A percentile compares a stretch with the other conserved stretches of the same genome.
Evolutionary conservation across 1,140 invertebrate species (phyloP).

Genomic region (Drosophila nannoptera): DNA sequence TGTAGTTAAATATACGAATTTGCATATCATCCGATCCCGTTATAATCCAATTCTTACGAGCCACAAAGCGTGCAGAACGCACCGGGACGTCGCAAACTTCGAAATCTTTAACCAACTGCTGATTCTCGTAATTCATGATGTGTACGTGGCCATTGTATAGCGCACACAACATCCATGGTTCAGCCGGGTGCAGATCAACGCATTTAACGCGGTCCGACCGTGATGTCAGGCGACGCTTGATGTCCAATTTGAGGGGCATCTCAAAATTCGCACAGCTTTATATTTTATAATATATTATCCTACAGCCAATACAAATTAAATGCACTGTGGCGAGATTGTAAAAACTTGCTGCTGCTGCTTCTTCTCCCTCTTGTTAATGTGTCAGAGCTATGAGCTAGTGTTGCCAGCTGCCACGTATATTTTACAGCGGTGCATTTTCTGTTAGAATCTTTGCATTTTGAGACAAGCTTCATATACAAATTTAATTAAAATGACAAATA

Average conservation of each 20-base stretch:
- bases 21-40: conserved; percentile 98
- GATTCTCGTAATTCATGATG: conserved; percentile 99
- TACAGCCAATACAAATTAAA: conserved; percentile 36
- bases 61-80: conserved; percentile 95
- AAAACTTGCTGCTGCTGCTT: conserved; percentile 56
- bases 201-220: conserved; percentile 98
- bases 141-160: conserved; percentile 99
- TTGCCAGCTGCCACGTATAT: conserved; percentile 61
- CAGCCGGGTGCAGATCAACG: conserved; percentile 97
- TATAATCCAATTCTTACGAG: conserved; percentile 99
- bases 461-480: too few species aligned
- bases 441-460: neutral
- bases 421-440: conserved; percentile 20
- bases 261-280: conserved; percentile 19
- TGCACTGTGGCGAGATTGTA: conserved; percentile 43
- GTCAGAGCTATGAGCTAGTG: conserved; percentile 52
- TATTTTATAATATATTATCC: conserved; percentile 14
- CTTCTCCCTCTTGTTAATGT: conserved; percentile 57
- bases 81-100: conserved; percentile 98
- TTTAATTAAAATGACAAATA: too few species aligned
- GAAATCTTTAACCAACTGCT: conserved; percentile 81
- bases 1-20: conserved; percentile 98
- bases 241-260: conserved; percentile 95
- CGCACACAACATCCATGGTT: conserved; percentile 98
- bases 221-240: conserved; percentile 97